phyloP scores from a whole-genome alignment of 2,888 invertebrate species.

The Podabrus alpinus region DNA sequence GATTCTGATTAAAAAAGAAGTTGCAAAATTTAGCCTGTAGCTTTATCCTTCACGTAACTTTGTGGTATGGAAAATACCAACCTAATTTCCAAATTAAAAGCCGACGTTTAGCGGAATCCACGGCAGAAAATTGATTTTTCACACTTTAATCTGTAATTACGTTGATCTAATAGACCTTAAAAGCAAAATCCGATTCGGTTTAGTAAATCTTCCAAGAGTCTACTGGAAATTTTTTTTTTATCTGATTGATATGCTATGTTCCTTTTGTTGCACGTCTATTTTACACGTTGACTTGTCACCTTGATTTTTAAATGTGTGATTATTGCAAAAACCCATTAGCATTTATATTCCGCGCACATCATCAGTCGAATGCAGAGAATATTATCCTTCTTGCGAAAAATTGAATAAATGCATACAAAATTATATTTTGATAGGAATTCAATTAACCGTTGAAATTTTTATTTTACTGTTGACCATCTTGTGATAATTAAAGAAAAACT shows the following conservation, averaged over 20 bases:
- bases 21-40: neutral
- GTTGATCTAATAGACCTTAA: neutral
- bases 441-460: neutral
- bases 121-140: neutral
- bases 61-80: neutral
- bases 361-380: slow-evolving; percentile 3
- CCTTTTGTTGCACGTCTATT: neutral
- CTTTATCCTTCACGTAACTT: neutral
- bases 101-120: neutral
- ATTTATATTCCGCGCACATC: slow-evolving; percentile 6
- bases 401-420: neutral
- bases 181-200: neutral
- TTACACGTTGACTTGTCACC: neutral
- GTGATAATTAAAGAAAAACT: neutral
- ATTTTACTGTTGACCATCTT: neutral
- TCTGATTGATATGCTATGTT: neutral
- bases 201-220: neutral
- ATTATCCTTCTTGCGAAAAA: neutral
- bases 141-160: neutral
- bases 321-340: neutral
- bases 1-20: neutral
- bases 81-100: neutral
- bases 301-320: slow-evolving; percentile 2
- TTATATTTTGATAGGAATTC: neutral
- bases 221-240: neutral